Evolutionary conservation across 2,113 vertebrate species (phyloP).

Genomic region (Cyanoramphus novaezelandiae): DNA sequence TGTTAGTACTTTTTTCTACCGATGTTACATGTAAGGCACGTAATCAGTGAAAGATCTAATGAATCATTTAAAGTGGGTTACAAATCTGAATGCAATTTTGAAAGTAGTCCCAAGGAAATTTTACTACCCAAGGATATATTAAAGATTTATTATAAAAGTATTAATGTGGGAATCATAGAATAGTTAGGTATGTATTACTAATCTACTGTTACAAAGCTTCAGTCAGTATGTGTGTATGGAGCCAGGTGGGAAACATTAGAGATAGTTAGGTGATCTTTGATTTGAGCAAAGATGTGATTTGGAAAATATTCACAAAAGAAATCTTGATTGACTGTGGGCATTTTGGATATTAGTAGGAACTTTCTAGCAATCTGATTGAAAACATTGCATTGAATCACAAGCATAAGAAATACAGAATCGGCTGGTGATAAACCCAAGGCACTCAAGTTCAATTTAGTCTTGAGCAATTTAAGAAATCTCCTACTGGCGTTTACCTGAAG

Average conservation of each 20-base stretch:
- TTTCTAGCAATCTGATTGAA: neutral
- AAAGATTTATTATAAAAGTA: neutral
- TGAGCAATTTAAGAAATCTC: neutral
- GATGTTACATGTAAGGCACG: rapidly evolving
- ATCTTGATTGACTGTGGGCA: neutral
- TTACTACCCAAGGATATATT: neutral
- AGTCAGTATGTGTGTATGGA: neutral
- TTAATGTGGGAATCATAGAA: neutral
- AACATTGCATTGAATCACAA: neutral
- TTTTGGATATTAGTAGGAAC: neutral
- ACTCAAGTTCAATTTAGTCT: neutral
- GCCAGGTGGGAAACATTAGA: neutral
- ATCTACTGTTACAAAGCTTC: neutral
- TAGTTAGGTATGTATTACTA: neutral
- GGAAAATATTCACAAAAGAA: neutral
- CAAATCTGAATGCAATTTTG: neutral
- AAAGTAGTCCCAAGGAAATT: neutral
- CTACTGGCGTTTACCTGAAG: neutral
- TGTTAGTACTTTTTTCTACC: neutral
- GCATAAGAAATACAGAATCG: neutral
- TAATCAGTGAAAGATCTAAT: neutral
- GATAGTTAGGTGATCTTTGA: neutral
- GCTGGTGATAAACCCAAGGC: neutral
- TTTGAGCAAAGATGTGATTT: neutral
- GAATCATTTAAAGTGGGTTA: neutral